Base-by-base conservation (phyloP, 53 echinoderm and acorn worm species). In the Holothuria leucospilota region DNA sequence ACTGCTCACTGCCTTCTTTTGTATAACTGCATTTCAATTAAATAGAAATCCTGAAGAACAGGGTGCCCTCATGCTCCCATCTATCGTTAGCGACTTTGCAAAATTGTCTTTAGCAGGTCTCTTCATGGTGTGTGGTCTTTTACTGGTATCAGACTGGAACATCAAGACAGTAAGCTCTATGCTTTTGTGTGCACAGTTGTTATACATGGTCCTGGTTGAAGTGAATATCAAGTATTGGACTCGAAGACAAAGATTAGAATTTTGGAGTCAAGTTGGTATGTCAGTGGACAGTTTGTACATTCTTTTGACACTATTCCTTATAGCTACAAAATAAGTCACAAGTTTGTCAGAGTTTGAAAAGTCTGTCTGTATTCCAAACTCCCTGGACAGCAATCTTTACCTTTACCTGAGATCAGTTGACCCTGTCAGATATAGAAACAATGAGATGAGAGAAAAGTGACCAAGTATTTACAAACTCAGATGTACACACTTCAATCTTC, bases 21-120 rank as follows among this genome's bases (percentile, higher is more conserved):
- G 80, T 30, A 80, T 80, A 59, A 80, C 80, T 12, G 59, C 80
- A 29, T 80, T 80, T 59, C 80, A 80, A 58, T 34, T 80, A 59
- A 61, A 30, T 21, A 25, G 80, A 34, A 61, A 52, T 10, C 61
- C 80, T 13, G 53, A 59, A 30, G 80, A 80, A 20, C 80, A 80
- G 39, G 80, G 80, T 4, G 80, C 61, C 60, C 60, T 80, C 63
- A 38, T 12, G 2, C 29, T 80, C 6, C 80, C 80, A 15, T 80
- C 58, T 29, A 18, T 59, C 34, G 16, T 80, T 3, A 59, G 80
- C 6, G 80, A 80, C 26, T 80, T 80, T 60, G 62, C 80, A 29
- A 80, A 80, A 59, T 59, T 80, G 21, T 27, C 29, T 29, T 34
- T 80, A 38, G 80, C 80, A 0, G 80, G 80, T 20, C 21, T 29